These are phyloP conservation scores for Lamprotornis superbus DNA, from an alignment of 2,113 vertebrate species.

Conservation along the genomic window DNA sequence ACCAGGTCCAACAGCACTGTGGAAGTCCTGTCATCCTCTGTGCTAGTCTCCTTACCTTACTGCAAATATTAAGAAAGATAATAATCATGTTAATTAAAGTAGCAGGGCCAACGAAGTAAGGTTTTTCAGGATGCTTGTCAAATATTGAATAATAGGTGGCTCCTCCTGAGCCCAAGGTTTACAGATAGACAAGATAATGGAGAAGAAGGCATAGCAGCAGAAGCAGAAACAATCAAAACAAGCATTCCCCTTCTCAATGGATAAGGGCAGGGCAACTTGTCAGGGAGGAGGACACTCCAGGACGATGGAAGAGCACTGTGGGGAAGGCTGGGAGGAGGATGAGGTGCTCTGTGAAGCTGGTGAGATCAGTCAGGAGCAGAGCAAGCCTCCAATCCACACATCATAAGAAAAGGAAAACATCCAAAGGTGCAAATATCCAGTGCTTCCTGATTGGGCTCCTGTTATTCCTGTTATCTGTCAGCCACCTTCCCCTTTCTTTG, in stretches of 20 bases:
- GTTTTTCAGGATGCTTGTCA: not conserved
- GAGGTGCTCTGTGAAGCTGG: not conserved
- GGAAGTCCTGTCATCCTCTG: not conserved
- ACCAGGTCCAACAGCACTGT: not conserved
- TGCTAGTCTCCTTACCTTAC: not conserved
- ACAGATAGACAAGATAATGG: not conserved
- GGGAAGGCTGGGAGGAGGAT: not conserved
- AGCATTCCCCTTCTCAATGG: not conserved
- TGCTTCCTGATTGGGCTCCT: not conserved
- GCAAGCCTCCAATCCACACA: not conserved
- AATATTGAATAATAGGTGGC: not conserved
- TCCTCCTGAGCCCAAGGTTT: not conserved
- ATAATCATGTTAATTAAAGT: not conserved
- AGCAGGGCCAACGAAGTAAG: not conserved
- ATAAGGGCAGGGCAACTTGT: not conserved
- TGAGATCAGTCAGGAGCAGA: not conserved
- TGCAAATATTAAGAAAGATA: not conserved
- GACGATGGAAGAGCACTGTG: fast-evolving
- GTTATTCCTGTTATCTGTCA: not conserved
- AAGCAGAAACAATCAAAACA: not conserved
- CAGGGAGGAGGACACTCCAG: not conserved
- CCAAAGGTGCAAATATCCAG: not conserved
- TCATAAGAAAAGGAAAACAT: not conserved
- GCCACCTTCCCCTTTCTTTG: not conserved
- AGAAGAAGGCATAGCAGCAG: not conserved